Base-by-base conservation (phyloP, 2,888 invertebrate species). In the Netelia melanura region DNA sequence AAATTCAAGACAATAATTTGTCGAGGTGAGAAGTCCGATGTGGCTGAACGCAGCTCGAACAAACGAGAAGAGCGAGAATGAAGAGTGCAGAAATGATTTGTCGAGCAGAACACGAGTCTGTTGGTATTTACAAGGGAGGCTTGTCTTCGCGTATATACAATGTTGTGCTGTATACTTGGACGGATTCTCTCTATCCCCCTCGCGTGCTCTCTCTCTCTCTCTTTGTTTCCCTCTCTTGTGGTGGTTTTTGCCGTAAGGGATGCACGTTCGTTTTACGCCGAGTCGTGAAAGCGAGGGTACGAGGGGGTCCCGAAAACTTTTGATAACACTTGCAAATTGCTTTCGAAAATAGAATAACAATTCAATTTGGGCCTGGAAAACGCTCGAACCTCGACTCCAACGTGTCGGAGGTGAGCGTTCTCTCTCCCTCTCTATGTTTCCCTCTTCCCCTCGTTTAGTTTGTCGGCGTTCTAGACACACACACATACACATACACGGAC, bases 261-360 rank as follows among this genome's bases (percentile, higher is more conserved):
- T 74, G 76, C 44, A 78, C 74, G 79, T 83, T 85, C 78, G 81
- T 81, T 86, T 64, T 70, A 74, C 67, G 71, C 25, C 48, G 71
- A 81, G 71, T 74, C 78, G 83, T 44, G 71, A 74, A 83, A 78
- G 74, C 83, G 75, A 76, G 71, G 67, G 78, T 61, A 62, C 84
- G 88, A 80, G 81, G 89, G 84, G 83, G 76, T 79, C 84, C 86
- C 89, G 91, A 92, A 92, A 91, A 93, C 92, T 93, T 92, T 93
- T 93, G 92, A 93, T 93, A 93, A 93, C 92, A 91, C 92, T 93
- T 92, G 92, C 91, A 93, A 93, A 93, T 93, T 93, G 93, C 93
- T 93, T 93, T 91, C 89, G 93, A 93, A 93, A 93, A 93, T 93
- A 91, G 92, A 93, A 93, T 93, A 93, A 93, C 93, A 93, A 93